Evolutionary conservation across 2,888 invertebrate species (phyloP).

Genomic region (Portevinia maculata): DNA sequence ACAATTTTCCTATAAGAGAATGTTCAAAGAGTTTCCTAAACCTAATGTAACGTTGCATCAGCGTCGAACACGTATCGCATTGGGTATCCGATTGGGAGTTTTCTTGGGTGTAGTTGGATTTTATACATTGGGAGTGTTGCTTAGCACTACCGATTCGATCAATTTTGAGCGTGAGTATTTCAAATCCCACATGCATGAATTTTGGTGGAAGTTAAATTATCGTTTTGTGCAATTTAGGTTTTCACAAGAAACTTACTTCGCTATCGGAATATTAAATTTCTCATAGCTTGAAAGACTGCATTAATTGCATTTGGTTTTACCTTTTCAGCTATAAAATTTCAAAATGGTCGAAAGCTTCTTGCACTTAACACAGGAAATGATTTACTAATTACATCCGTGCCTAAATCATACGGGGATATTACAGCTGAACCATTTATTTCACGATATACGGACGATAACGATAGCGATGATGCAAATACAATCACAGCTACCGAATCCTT

Average conservation of each 20-base stretch:
- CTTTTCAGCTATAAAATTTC: neutral
- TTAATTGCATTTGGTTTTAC: neutral
- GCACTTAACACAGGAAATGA: constrained; percentile 9
- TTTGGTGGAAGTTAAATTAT: too few relatives aligned
- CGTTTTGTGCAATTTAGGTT: too few relatives aligned
- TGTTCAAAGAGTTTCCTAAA: constrained; percentile 41
- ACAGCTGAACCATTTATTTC: neutral
- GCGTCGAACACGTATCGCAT: constrained; percentile 45
- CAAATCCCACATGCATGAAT: neutral
- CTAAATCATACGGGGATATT: constrained; percentile 8
- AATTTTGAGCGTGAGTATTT: constrained; percentile 43
- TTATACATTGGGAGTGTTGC: constrained; percentile 21
- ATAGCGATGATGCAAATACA: constrained; percentile 2
- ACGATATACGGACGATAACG: neutral
- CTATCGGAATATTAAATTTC: too few relatives aligned
- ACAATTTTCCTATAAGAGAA: constrained; percentile 29
- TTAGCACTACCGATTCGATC: neutral
- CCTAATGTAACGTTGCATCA: constrained; percentile 42
- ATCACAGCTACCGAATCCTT: neutral
- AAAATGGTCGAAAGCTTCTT: constrained; percentile 50
- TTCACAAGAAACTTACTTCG: too few relatives aligned
- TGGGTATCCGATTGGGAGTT: constrained; percentile 46
- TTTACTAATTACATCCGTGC: constrained; percentile 13
- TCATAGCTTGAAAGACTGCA: too few relatives aligned
- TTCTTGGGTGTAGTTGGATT: constrained; percentile 50